These are phyloP conservation scores for Kuschelorhynchus macadamiae DNA, from an alignment of 2,888 invertebrate species.

Conservation along the genomic window DNA sequence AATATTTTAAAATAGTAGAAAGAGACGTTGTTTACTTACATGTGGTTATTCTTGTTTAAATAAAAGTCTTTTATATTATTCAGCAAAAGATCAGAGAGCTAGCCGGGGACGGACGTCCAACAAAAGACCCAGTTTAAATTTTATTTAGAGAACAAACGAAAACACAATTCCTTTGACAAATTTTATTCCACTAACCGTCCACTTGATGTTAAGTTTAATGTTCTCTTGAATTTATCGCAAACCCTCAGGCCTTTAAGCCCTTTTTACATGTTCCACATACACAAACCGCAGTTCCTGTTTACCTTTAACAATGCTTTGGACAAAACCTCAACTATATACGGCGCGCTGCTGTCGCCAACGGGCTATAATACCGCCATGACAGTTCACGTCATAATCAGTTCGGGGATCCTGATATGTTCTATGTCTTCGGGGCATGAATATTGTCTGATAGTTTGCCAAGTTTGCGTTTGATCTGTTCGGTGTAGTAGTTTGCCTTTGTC, in stretches of 20 bases:
- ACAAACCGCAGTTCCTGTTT: conserved; percentile 48
- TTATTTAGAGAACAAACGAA: conserved; percentile 39
- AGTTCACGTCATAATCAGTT: conserved; percentile 49
- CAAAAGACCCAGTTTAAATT: conserved; percentile 35
- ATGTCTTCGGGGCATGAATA: conserved; percentile 27
- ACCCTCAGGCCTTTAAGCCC: conserved; percentile 35
- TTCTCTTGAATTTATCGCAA: conserved; percentile 35
- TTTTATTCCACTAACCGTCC: conserved; percentile 35
- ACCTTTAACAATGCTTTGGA: conserved; percentile 54
- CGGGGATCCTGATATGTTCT: conserved; percentile 23
- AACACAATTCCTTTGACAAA: conserved; percentile 46
- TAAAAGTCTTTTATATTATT: too few species aligned
- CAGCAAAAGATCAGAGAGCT: too few species aligned
- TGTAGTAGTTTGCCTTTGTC: background rate
- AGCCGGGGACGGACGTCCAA: conserved; percentile 5
- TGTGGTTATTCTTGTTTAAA: too few species aligned
- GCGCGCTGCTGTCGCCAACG: conserved; percentile 48
- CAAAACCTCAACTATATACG: conserved; percentile 50
- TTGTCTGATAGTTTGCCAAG: conserved; percentile 34
- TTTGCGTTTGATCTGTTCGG: conserved; percentile 26
- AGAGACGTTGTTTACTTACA: too few species aligned
- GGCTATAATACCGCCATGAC: conserved; percentile 46
- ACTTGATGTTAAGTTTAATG: conserved; percentile 42
- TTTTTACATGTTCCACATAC: conserved; percentile 43
- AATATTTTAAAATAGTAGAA: too few species aligned